These are phyloP conservation scores for Holcopasites calliopsidis DNA, from an alignment of 1,140 invertebrate genomes.

Conservation along the genomic window DNA sequence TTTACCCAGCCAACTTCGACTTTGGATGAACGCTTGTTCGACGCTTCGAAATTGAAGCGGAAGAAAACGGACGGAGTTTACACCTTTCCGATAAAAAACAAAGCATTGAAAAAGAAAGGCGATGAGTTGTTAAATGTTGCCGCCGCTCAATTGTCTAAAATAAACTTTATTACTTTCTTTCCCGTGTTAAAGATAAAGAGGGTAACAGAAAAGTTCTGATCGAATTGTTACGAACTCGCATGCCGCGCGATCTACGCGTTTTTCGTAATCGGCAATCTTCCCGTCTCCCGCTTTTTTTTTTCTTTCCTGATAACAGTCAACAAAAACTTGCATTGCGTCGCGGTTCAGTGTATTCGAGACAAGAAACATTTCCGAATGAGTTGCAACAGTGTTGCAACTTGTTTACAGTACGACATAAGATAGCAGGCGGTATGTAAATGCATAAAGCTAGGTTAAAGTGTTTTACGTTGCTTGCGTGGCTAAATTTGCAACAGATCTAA, in stretches of 20 bases:
- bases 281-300: neutral
- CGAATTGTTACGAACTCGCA: too few species aligned
- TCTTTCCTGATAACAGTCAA: neutral
- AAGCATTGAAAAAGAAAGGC: neutral
- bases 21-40: neutral
- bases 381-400: slow-evolving; percentile 19
- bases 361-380: neutral
- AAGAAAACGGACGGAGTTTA: too few species aligned
- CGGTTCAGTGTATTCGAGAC: neutral
- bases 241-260: neutral
- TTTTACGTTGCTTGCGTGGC: neutral
- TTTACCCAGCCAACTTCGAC: neutral
- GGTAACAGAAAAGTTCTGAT: too few species aligned
- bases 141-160: too few species aligned
- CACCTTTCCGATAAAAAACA: too few species aligned
- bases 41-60: neutral
- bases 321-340: slow-evolving; percentile 1
- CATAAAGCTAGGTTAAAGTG: neutral
- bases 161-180: too few species aligned
- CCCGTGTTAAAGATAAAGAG: too few species aligned
- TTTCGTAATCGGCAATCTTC: neutral
- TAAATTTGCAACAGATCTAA: neutral
- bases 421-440: slow-evolving; percentile 6
- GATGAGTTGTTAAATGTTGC: neutral
- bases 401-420: slow-evolving; percentile 24